These are phyloP conservation scores for Camponotus vicinus DNA, from an alignment of 1,140 invertebrate genomes.

Conservation along the genomic window DNA sequence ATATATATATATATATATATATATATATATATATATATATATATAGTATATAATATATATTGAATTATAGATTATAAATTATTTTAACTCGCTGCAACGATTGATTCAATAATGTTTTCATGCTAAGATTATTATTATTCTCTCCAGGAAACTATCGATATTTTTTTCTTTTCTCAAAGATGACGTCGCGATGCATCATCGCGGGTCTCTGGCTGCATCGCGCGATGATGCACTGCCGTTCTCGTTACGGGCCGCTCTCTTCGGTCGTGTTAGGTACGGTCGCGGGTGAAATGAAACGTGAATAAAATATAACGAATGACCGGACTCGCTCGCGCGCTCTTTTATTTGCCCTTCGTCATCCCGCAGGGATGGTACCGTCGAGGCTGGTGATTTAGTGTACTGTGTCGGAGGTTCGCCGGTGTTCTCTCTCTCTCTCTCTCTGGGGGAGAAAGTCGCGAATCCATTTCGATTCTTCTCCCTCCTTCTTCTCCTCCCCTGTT, in stretches of 20 bases:
- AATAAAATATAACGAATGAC: constrained; percentile 82
- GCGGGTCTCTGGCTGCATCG: neutral
- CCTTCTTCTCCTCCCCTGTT: neutral
- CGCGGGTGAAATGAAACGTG: constrained; percentile 76
- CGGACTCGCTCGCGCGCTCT: constrained; percentile 26
- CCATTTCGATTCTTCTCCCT: constrained; percentile 48
- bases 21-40: too few relatives aligned
- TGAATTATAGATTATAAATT: neutral
- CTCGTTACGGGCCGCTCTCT: constrained; percentile 31
- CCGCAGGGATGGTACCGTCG: constrained; percentile 19
- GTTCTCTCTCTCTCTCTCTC: constrained; percentile 38
- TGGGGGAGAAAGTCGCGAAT: constrained; percentile 62
- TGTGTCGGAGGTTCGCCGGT: constrained; percentile 68
- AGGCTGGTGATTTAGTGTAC: constrained; percentile 77
- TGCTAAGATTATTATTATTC: neutral
- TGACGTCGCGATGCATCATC: neutral
- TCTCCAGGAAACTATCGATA: neutral
- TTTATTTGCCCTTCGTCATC: constrained; percentile 13
- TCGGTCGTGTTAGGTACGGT: constrained; percentile 2
- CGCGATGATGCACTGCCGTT: constrained; percentile 3
- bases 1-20: too few relatives aligned
- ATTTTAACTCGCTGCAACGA: neutral
- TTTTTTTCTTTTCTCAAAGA: neutral
- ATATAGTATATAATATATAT: too few relatives aligned
- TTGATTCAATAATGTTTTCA: neutral